phyloP scores from a whole-genome alignment of 2,113 vertebrate genomes.

The Albula goreensis region DNA sequence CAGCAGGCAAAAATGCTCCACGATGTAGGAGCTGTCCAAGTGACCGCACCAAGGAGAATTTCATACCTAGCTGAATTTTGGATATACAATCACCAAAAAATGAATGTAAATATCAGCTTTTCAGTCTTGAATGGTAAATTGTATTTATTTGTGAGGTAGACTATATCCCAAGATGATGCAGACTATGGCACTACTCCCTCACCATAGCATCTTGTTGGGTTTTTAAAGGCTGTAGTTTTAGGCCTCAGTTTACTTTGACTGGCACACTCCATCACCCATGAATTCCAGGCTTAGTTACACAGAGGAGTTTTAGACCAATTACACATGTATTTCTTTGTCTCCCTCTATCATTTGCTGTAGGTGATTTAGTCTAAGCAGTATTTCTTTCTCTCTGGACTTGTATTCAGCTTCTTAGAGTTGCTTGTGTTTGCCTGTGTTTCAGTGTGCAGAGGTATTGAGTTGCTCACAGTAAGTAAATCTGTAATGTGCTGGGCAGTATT shows the following conservation, averaged over 20 bases:
- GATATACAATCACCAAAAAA: background rate
- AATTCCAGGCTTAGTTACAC: background rate
- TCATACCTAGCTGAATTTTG: background rate
- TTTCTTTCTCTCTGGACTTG: constrained; percentile 2
- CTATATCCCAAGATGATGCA: background rate
- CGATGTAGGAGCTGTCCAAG: background rate
- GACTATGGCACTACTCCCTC: constrained; percentile 14
- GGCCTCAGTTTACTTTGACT: background rate
- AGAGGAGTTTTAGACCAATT: background rate
- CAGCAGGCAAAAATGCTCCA: background rate
- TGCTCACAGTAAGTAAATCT: constrained; percentile 18
- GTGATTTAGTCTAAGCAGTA: background rate
- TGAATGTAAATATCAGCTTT: background rate
- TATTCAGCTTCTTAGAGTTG: background rate
- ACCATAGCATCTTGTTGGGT: constrained; percentile 4
- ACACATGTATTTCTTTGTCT: background rate
- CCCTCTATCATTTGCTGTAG: constrained; percentile 2
- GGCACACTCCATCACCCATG: constrained; percentile 23
- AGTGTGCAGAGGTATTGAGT: constrained; percentile 15
- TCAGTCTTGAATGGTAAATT: background rate
- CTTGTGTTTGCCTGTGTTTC: constrained; percentile 24
- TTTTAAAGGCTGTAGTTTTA: background rate
- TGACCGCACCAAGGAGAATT: background rate
- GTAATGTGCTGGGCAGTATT: constrained; percentile 21
- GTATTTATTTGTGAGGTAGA: constrained; percentile 1